Evolutionary conservation across 2,113 vertebrate species (phyloP), one percentile per base, ranked within the genome.

Genomic region (Lamprotornis superbus): DNA sequence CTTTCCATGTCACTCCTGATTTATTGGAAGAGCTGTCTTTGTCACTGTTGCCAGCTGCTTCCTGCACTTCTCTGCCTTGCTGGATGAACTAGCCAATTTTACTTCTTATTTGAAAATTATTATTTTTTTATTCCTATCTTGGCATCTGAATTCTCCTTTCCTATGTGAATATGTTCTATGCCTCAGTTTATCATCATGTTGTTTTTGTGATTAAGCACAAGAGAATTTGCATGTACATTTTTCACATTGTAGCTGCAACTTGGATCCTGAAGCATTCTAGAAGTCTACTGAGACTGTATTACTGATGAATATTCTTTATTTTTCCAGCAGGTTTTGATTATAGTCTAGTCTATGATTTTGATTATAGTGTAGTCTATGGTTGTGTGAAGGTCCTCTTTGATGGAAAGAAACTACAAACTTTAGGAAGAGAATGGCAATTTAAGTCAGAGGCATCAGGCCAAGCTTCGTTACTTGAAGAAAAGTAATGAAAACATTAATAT

Each of bases 401-500:
- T 69, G 47, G 70, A 80, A 94, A 60, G 53, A 74, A 85, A 33
- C n/a, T 30, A 27, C 31, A 46, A 40, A 15, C 57, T 83, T 93
- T 40, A 84, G 53, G 69, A 73, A 37, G 31, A 61, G 67, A 80
- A 73, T 13, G 18, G 31, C 37, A 73, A 6, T 65, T 95, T 83
- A 76, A 85, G 25, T 52, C 16, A 53, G 33, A 57, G 76, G 75
- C 90, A 83, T 73, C 30, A 83, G 42, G 76, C 63, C 57, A 75
- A 89, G 33, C 8, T 15, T 63, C 35, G 49, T 87, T 92, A 92
- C 37, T 87, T 93, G 44, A 91, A 90, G 83, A 83, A 92, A 89
- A 69, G 59, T 93, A 3, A 76, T 65, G 50, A 83, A 95, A 81
- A 67, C 37, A 50, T 83, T 92, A 59, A 77, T 83, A 77, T 78